Percentiles rank a stretch among this genome's conserved stretches.
phyloP scores from a whole-genome alignment of 2,888 invertebrate genomes.

The Argyresthia albistria region DNA sequence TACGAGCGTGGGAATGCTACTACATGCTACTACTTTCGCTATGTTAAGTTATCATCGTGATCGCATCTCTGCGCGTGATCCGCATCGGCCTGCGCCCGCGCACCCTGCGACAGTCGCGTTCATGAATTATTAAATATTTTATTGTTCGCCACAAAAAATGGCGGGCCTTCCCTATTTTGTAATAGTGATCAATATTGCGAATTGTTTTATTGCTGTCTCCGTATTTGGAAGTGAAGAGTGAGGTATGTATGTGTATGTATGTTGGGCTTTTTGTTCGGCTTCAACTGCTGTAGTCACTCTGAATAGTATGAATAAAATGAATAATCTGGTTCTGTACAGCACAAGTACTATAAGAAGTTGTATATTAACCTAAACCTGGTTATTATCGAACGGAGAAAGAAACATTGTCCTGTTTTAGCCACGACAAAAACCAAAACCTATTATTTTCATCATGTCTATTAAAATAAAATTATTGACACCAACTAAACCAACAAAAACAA shows the following conservation, averaged over 20 bases:
- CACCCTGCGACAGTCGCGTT: slow-evolving; percentile 20
- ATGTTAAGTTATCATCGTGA: slow-evolving; percentile 22
- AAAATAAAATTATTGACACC: neutral
- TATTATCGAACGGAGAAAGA: no score
- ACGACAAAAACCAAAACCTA: neutral
- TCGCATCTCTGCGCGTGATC: slow-evolving; percentile 28
- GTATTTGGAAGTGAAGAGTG: slow-evolving; percentile 48
- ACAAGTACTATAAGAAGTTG: no score
- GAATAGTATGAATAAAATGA: neutral
- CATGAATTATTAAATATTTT: slow-evolving; percentile 67
- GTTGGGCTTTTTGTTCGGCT: slow-evolving; percentile 16
- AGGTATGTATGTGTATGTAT: slow-evolving; percentile 13
- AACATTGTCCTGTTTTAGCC: no score
- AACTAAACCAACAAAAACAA: neutral
- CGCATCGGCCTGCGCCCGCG: slow-evolving; percentile 9
- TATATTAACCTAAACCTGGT: no score
- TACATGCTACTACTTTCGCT: slow-evolving; percentile 54
- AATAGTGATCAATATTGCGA: slow-evolving; percentile 42
- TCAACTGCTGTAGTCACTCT: neutral
- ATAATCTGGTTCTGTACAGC: neutral
- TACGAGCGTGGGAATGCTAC: slow-evolving; percentile 61
- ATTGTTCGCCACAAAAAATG: slow-evolving; percentile 53
- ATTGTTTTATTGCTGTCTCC: slow-evolving; percentile 45
- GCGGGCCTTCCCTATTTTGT: slow-evolving; percentile 53
- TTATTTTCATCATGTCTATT: neutral